Percentiles rank a stretch among this genome's conserved stretches.
These are phyloP conservation scores for Parotocinclus haroldoi DNA, from an alignment of 2,797 vertebrate genomes.

Conservation along the genomic window DNA sequence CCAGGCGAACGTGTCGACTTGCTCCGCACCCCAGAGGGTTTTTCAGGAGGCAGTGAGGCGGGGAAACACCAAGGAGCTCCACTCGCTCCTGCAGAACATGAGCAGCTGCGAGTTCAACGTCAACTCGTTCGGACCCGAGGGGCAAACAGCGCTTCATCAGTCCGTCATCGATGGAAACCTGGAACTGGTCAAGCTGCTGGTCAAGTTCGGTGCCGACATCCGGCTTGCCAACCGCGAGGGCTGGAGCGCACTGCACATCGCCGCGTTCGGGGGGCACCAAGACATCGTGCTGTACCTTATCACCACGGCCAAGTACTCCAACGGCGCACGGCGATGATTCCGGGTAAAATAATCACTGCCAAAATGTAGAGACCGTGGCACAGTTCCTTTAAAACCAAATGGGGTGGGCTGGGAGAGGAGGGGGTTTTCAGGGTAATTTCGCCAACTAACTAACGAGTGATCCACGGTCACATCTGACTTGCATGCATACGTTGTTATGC, in stretches of 20 bases:
- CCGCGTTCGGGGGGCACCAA: slow-evolving; percentile 96
- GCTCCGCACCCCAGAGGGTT: slow-evolving; percentile 85
- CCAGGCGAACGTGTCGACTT: slow-evolving; percentile 89
- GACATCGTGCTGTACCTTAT: slow-evolving; percentile 99
- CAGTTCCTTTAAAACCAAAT: slow-evolving; percentile 66
- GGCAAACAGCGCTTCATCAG: slow-evolving; percentile 96
- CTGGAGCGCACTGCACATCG: slow-evolving; percentile 98
- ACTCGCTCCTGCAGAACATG: slow-evolving; percentile 94
- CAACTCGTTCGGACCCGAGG: slow-evolving; percentile 96
- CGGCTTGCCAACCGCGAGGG: slow-evolving; percentile 96
- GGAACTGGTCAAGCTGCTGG: slow-evolving; percentile 96
- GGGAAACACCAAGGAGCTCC: slow-evolving; percentile 94
- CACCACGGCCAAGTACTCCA: slow-evolving; percentile 97
- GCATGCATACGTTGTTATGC: slow-evolving; percentile 56
- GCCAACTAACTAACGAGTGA: slow-evolving; percentile 57
- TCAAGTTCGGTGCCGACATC: slow-evolving; percentile 96
- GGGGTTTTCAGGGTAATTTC: neutral
- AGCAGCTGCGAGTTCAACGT: slow-evolving; percentile 98
- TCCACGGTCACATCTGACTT: slow-evolving; percentile 51
- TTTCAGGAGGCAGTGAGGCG: slow-evolving; percentile 97
- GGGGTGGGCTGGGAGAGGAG: slow-evolving; percentile 32
- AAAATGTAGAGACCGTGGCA: slow-evolving; percentile 53
- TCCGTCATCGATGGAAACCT: slow-evolving; percentile 97
- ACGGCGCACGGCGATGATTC: slow-evolving; percentile 80
- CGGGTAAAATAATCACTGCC: slow-evolving; percentile 40